Evolutionary conservation across 2,797 vertebrate species (phyloP).

Genomic region (Crocidura indochinensis): DNA sequence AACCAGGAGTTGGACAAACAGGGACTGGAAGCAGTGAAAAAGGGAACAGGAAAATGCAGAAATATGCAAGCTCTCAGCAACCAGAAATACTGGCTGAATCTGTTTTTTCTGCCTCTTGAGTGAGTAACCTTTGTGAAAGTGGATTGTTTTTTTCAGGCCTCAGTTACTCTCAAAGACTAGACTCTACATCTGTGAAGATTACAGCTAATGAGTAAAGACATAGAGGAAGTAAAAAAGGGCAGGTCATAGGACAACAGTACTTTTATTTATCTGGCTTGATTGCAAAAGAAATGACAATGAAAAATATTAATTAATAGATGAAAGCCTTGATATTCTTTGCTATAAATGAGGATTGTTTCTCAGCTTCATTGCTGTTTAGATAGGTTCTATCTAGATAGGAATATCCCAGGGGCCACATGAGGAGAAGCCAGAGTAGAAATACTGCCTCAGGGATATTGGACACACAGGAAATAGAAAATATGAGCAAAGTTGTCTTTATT

Average conservation of each 20-base stretch:
- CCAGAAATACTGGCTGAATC: neutral
- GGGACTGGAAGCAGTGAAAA: too few relatives aligned
- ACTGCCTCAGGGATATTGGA: neutral
- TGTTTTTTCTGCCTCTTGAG: neutral
- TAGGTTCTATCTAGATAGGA: neutral
- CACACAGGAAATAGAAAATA: neutral
- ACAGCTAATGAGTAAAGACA: neutral
- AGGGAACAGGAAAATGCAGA: neutral
- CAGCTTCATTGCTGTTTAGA: too few relatives aligned
- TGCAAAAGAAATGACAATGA: neutral
- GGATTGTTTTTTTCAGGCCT: neutral
- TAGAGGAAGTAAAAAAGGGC: too few relatives aligned
- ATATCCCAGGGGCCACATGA: fast-evolving
- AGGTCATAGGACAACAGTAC: neutral
- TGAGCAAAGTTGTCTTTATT: neutral
- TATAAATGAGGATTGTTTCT: neutral
- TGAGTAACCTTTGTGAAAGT: neutral
- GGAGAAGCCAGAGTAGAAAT: neutral
- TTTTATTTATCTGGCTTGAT: slow-evolving; percentile 12
- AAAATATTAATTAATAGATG: neutral
- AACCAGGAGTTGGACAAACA: too few relatives aligned
- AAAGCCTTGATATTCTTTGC: neutral
- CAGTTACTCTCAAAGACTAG: neutral
- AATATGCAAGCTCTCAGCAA: neutral
- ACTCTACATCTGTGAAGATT: neutral